These are phyloP conservation scores for Sarotherodon lohbergeri DNA, from an alignment of 2,113 vertebrate species.

Conservation along the genomic window DNA sequence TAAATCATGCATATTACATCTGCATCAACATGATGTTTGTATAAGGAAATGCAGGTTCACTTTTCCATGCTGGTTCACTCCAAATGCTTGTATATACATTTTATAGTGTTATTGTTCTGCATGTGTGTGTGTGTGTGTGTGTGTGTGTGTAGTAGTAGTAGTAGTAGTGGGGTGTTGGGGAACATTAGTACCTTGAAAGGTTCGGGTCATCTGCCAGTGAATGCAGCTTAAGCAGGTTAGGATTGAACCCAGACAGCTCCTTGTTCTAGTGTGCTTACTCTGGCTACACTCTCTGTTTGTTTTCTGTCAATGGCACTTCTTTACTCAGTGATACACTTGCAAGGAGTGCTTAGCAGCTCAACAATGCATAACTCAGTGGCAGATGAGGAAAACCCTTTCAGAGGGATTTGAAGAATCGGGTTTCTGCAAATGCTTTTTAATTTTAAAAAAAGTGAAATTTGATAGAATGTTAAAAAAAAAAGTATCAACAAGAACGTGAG, in stretches of 20 bases:
- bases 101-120: background rate
- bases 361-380: constrained; percentile 58
- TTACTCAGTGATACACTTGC: constrained; percentile 58
- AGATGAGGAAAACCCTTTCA: constrained; percentile 22
- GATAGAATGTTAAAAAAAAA: background rate
- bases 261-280: background rate
- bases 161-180: background rate
- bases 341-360: background rate
- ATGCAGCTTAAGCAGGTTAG: constrained; percentile 50
- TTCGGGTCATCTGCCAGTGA: constrained; percentile 55
- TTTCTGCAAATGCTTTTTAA: constrained; percentile 11
- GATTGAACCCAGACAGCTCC: constrained; percentile 13
- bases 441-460: background rate
- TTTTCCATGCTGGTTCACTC: constrained; percentile 4
- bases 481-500: background rate
- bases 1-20: constrained; percentile 63
- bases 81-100: background rate
- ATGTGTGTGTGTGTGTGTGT: background rate
- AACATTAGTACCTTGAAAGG: constrained; percentile 39
- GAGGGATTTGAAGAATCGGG: constrained; percentile 36
- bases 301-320: constrained; percentile 21
- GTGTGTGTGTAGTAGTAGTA: background rate
- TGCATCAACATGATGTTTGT: constrained; percentile 39
- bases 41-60: constrained; percentile 45
- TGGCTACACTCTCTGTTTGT: constrained; percentile 33